These are phyloP conservation scores for Psephotus haematonotus DNA, from an alignment of 2,113 vertebrate species.

Conservation along the genomic window DNA sequence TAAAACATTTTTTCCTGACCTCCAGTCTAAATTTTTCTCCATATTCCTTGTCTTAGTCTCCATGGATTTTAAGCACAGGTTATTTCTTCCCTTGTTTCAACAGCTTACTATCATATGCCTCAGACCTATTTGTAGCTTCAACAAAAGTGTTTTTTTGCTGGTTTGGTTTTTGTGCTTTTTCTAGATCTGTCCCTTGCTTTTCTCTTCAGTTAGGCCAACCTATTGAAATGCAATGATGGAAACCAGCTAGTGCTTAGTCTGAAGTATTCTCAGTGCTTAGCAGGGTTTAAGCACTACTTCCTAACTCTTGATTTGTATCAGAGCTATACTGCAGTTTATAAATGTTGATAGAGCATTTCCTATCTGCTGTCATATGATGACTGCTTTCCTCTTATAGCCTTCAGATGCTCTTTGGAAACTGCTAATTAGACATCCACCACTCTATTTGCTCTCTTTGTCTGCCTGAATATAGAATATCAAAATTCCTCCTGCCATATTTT, in stretches of 20 bases:
- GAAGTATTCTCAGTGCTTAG: neutral
- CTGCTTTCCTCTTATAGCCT: neutral
- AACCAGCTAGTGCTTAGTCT: neutral
- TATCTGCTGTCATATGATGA: neutral
- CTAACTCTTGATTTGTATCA: neutral
- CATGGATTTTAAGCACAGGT: neutral
- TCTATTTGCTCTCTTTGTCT: neutral
- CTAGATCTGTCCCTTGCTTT: neutral
- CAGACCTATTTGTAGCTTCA: neutral
- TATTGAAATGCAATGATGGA: neutral
- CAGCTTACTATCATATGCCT: neutral
- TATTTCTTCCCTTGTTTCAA: neutral
- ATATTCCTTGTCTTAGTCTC: neutral
- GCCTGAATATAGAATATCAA: neutral
- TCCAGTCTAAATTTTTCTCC: neutral
- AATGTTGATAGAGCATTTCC: neutral
- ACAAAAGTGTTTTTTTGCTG: rapidly evolving
- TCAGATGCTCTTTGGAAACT: neutral
- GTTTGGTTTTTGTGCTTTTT: neutral
- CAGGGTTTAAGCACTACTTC: neutral
- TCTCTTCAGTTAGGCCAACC: neutral
- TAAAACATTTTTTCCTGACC: neutral
- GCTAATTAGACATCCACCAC: neutral
- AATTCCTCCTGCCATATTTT: neutral
- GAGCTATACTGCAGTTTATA: neutral